Evolutionary conservation across 2,888 invertebrate genomes (phyloP), one percentile per base, ranked within the genome.

Genomic region (Polydrusus tereticollis): DNA sequence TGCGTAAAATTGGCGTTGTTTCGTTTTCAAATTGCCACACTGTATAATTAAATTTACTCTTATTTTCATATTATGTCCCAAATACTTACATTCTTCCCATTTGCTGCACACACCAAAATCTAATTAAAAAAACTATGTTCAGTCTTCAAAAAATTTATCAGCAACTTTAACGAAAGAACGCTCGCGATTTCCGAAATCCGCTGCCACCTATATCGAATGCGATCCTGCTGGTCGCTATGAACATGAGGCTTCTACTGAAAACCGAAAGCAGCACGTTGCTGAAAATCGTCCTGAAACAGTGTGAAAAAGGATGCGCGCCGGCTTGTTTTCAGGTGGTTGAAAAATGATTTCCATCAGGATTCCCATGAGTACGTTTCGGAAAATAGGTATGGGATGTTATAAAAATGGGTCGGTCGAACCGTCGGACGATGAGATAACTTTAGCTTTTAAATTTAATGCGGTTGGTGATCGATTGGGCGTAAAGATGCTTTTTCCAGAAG

Each of bases 301-400:
- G 58, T 23, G 38, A 38, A 52, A 14, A 16, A 16, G 29, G 29
- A 26, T 38, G 38, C 21, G 58, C 58, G 58, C 38, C 36, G 21
- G 58, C 58, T 26, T 21, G 41, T 58, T 41, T 58, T 38, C 58
- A 58, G 58, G 58, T 58, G 58, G 58, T 58, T 58, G 38, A n/a
- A 58, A 38, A 41, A 41, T 58, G 5, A 36, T 58, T 58, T 10
- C 26, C 26, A 23, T 20, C 20, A 26, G 12, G 38, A 29, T 23
- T 45, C 45, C 41, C 41, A 3, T n/a, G 3, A 41, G 14, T 4
- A 12, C 21, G 12, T 23, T 23, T 47, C 47, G n/a, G 47, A 10
- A 45, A 45, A 3, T 45, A 18, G 21, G 20, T 41, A n/a, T 41
- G 7, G 26, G n/a, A 23, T 47, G 12, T 21, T 21, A 23, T 23